phyloP scores from a whole-genome alignment of 2,113 vertebrate species.

The Zapus hudsonius region DNA sequence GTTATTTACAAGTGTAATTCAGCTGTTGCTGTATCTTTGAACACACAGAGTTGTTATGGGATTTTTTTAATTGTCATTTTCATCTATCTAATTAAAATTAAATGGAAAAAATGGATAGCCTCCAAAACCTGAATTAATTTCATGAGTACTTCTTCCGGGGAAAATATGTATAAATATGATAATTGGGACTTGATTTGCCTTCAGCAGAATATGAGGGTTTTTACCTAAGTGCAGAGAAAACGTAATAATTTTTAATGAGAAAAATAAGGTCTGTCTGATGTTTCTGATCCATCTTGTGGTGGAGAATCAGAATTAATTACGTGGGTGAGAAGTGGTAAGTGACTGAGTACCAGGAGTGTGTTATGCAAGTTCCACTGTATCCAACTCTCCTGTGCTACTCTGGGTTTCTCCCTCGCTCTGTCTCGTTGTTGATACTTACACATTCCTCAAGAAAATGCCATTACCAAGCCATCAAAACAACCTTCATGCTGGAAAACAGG shows the following conservation, averaged over 20 bases:
- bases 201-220: constrained; percentile 60
- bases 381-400: not conserved
- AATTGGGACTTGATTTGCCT: constrained; percentile 72
- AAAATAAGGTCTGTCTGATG: constrained; percentile 23
- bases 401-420: not conserved
- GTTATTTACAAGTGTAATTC: constrained; percentile 64
- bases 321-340: constrained; percentile 45
- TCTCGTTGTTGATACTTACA: not conserved
- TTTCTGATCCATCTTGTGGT: constrained; percentile 14
- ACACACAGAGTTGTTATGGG: constrained; percentile 53
- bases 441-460: constrained; percentile 22
- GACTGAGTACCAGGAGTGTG: not conserved
- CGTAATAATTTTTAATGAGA: constrained; percentile 58
- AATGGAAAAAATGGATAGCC: constrained; percentile 72
- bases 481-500: not conserved
- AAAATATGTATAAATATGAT: constrained; percentile 70
- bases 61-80: constrained; percentile 78
- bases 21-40: constrained; percentile 55
- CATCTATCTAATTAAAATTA: constrained; percentile 79
- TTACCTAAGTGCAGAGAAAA: constrained; percentile 70
- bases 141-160: constrained; percentile 57
- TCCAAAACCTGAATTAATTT: constrained; percentile 78
- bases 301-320: constrained; percentile 58
- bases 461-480: constrained; percentile 17
- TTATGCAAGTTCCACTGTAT: not conserved